Percentiles rank a stretch among this genome's conserved stretches.
Evolutionary conservation across 2,113 vertebrate species (phyloP).

Genomic region (Sapayoa aenigma): DNA sequence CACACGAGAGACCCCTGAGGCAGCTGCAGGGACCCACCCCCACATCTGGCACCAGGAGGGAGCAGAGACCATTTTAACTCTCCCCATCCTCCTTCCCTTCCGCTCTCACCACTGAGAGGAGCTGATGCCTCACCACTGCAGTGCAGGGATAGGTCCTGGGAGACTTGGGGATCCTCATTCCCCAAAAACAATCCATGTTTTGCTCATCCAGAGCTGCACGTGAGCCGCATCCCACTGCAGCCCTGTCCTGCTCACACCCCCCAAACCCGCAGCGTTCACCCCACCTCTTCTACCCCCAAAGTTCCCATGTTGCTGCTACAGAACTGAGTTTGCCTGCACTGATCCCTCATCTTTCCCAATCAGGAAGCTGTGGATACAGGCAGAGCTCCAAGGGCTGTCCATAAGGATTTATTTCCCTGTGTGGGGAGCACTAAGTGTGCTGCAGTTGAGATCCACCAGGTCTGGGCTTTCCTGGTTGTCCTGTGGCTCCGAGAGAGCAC

Average conservation of each 20-base stretch:
- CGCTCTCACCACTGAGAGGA: neutral
- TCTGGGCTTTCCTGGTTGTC: neutral
- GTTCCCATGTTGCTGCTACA: neutral
- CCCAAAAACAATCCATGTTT: neutral
- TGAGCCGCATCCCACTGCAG: neutral
- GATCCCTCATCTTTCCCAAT: neutral
- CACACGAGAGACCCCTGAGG: neutral
- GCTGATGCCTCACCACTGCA: rapidly evolving
- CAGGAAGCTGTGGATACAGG: rapidly evolving
- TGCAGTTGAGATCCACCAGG: neutral
- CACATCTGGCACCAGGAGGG: neutral
- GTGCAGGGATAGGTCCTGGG: neutral
- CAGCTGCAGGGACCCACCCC: neutral
- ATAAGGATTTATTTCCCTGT: rapidly evolving
- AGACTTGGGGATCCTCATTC: neutral
- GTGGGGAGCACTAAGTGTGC: neutral
- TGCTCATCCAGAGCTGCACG: neutral
- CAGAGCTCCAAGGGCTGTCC: neutral
- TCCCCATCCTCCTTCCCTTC: neutral
- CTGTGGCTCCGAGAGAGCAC: neutral
- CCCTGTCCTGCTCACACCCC: neutral
- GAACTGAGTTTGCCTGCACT: neutral
- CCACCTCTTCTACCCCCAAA: neutral
- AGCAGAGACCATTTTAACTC: neutral
- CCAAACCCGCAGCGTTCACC: neutral